Percentiles rank a stretch among this genome's conserved stretches.
Evolutionary conservation across 2,113 vertebrate genomes (phyloP).

Genomic region (Rhadina sibilatrix): DNA sequence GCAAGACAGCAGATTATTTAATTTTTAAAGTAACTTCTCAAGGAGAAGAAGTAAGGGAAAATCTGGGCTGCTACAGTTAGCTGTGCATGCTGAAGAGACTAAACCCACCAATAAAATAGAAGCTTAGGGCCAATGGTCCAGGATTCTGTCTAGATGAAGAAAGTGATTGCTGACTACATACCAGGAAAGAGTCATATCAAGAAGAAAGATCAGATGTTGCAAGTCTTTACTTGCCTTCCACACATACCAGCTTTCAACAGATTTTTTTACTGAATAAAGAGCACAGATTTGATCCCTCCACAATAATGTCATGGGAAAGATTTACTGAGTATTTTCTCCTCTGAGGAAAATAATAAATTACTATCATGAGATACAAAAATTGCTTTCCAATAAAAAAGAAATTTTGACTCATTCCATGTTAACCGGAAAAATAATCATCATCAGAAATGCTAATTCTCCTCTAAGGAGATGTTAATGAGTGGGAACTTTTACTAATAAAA

Average conservation of each 20-base stretch:
- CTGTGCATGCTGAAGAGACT: background rate
- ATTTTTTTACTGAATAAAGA: background rate
- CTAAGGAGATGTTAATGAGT: background rate
- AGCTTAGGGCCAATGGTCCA: background rate
- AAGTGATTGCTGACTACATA: background rate
- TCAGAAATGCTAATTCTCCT: background rate
- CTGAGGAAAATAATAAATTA: background rate
- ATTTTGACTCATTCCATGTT: background rate
- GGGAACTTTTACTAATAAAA: constrained; percentile 12
- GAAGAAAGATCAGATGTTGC: background rate
- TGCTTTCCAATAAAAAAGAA: background rate
- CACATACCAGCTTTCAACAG: background rate
- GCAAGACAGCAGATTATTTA: background rate
- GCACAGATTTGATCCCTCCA: background rate
- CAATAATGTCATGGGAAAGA: background rate
- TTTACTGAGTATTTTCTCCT: constrained; percentile 8
- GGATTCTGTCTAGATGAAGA: background rate
- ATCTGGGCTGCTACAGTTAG: background rate
- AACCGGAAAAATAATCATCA: background rate
- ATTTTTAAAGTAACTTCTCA: background rate
- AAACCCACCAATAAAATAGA: background rate
- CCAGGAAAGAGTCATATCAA: background rate
- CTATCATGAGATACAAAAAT: background rate
- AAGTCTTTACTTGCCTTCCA: background rate
- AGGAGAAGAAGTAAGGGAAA: background rate